phyloP scores from a whole-genome alignment of 2,797 vertebrate species.

The Pipistrellus pipistrellus region DNA sequence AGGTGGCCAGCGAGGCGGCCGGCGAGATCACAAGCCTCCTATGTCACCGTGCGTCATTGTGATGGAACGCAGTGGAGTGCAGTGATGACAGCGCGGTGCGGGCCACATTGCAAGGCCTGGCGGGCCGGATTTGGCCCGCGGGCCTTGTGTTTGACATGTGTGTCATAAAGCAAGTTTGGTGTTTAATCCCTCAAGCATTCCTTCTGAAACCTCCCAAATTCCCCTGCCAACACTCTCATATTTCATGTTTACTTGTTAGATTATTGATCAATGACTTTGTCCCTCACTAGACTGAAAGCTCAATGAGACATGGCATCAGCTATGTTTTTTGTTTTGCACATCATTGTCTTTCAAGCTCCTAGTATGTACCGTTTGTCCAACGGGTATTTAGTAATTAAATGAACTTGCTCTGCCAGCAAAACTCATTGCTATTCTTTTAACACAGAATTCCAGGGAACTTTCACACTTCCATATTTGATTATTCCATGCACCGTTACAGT shows the following conservation, averaged over 20 bases:
- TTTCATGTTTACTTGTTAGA: constrained; percentile 42
- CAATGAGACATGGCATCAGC: neutral
- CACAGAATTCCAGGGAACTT: constrained; percentile 23
- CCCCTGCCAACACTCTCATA: neutral
- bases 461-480: neutral
- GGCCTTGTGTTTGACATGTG: too few species aligned
- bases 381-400: constrained; percentile 24
- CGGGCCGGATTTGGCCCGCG: too few species aligned
- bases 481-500: neutral
- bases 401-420: constrained; percentile 29
- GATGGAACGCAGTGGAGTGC: too few species aligned
- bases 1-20: too few species aligned
- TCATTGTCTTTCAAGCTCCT: constrained; percentile 16
- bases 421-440: neutral
- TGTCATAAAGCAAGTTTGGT: constrained; percentile 31
- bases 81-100: too few species aligned
- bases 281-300: constrained; percentile 44
- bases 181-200: constrained; percentile 53
- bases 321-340: constrained; percentile 47
- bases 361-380: neutral
- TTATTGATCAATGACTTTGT: constrained; percentile 62
- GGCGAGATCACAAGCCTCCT: too few species aligned
- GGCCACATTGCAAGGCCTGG: too few species aligned
- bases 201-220: constrained; percentile 10
- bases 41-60: too few species aligned